Base-by-base conservation (phyloP, 2,113 vertebrate genomes). In the Aythya baeri region DNA sequence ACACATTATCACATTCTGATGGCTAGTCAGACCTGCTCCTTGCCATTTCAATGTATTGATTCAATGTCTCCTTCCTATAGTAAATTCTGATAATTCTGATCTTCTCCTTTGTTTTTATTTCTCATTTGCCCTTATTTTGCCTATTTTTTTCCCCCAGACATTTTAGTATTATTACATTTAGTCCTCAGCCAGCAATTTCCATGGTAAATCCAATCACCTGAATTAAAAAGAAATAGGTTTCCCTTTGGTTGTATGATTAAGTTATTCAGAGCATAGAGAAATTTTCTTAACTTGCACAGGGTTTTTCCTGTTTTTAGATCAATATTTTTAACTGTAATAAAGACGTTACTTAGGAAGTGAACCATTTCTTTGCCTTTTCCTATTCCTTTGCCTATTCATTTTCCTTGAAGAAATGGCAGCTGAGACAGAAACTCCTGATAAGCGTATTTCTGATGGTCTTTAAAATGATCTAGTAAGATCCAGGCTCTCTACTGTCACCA, bases 291-390 rank as follows among this genome's bases (percentile, higher is more conserved):
- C 91, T 75, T 44, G 21, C 82, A 76, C 66, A 85, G 58, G n/a
- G 17, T 14, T 92, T 89, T 83, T 83, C 62, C 91, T 94, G 79
- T 91, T 94, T 91, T 87, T 92, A 94, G 62, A 63, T n/a, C 50
- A 87, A 9, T 87, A 94, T 94, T 94, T 96, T 94, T 93, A 89
- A 67, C 78, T 70, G 62, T 77, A 91, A 91, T 76, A 94, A 91
- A 89, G 66, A 91, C 74, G 76, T 72, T 77, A 92, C 86, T 84
- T 92, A 72, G 71, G 14, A 93, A 94, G 41, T 52, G 77, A 94
- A 84, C 32, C 17, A 78, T 75, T 82, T 92, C 49, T 82, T 92
- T 92, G 32, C 36, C 50, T 82, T 84, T 92, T 49, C 20, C 49
- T 72, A 41, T 41, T 41, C 41, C 41, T 41, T 41, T 41, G 41